These are phyloP conservation scores for Grapholita molesta DNA, from an alignment of 1,140 invertebrate species.

Conservation along the genomic window DNA sequence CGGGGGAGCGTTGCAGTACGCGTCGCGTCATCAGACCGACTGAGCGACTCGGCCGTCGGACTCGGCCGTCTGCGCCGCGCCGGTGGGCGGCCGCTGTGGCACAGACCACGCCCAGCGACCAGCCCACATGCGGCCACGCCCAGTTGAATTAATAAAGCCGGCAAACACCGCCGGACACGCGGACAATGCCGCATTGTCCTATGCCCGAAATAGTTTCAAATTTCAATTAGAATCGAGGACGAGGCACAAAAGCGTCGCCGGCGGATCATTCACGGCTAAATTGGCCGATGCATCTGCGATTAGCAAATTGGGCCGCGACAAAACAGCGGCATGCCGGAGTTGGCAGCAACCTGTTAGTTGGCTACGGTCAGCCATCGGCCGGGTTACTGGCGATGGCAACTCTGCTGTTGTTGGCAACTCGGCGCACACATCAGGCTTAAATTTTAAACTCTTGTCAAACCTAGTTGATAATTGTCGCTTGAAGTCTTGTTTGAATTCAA, in stretches of 20 bases:
- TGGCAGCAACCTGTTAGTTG: constrained; percentile 5
- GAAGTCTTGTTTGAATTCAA: too few relatives aligned
- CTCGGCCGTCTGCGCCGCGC: constrained; percentile 46
- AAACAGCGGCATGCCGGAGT: constrained; percentile 22
- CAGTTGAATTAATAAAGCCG: constrained; percentile 75
- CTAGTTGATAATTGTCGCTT: too few relatives aligned
- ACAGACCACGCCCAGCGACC: constrained; percentile 45
- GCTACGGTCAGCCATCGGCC: neutral
- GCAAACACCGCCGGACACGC: constrained; percentile 74
- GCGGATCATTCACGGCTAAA: constrained; percentile 58
- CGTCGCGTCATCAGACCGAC: constrained; percentile 66
- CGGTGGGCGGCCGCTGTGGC: constrained; percentile 42
- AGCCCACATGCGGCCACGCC: constrained; percentile 61
- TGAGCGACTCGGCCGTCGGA: constrained; percentile 38
- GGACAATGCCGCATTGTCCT: constrained; percentile 75
- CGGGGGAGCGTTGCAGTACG: constrained; percentile 47
- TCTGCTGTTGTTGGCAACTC: neutral
- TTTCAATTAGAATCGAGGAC: constrained; percentile 74
- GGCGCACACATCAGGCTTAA: too few relatives aligned
- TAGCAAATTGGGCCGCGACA: constrained; percentile 28
- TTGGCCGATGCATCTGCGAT: constrained; percentile 64
- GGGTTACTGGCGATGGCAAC: too few relatives aligned
- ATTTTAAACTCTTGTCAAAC: too few relatives aligned
- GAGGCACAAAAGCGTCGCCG: constrained; percentile 61
- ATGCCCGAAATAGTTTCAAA: constrained; percentile 76